Percentiles rank a stretch among this genome's conserved stretches.
Conservation (phyloP, 2,888 invertebrate species). For the Dusona sp. region DNA sequence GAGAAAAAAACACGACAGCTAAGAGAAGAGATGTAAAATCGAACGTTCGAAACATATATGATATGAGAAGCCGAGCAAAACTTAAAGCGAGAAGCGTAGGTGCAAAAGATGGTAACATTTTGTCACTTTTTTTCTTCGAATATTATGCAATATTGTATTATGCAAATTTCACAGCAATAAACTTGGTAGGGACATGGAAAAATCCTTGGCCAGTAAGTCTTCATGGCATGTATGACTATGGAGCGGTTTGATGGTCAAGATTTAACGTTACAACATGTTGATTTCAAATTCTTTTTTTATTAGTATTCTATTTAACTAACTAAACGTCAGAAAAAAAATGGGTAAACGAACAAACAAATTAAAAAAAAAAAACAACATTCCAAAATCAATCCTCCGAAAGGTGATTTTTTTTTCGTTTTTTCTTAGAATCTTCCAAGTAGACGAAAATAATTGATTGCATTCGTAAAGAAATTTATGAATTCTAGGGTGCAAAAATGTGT, state of each 20-base stretch:
- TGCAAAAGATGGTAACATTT: constrained; percentile 62
- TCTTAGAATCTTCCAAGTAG: background rate
- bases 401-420: background rate
- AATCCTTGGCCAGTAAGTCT: constrained; percentile 39
- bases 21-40: constrained; percentile 27
- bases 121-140: constrained; percentile 42
- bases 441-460: background rate
- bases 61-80: constrained; percentile 23
- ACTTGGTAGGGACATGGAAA: constrained; percentile 65
- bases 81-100: constrained; percentile 63
- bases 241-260: constrained; percentile 35
- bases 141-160: constrained; percentile 73
- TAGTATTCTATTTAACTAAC: background rate
- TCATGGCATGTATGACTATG: constrained; percentile 30
- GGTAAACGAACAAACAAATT: background rate
- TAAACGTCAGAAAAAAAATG: background rate
- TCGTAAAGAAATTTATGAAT: background rate
- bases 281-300: background rate
- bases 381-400: background rate
- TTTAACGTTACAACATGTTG: background rate
- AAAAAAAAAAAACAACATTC: background rate
- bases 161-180: constrained; percentile 73
- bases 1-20: constrained; percentile 20
- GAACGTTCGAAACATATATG: constrained; percentile 26
- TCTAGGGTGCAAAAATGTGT: background rate